phyloP scores from a whole-genome alignment of 2,888 invertebrate genomes.

The Cremastinae sp. region DNA sequence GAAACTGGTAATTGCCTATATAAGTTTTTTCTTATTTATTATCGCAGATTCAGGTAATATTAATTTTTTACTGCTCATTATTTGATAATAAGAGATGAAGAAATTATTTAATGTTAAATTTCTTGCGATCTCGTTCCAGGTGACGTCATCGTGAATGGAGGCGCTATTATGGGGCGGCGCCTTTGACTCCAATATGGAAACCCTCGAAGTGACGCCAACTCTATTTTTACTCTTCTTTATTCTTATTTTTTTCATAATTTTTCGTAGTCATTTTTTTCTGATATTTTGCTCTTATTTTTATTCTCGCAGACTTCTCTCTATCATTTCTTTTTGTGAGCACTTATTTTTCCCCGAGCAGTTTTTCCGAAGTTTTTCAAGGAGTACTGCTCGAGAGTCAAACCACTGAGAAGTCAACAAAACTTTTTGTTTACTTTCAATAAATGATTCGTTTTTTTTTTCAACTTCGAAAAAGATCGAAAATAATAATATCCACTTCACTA shows the following conservation, averaged over 20 bases:
- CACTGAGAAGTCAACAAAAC: not conserved
- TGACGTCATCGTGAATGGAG: conserved; percentile 73
- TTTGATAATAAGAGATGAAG: not conserved
- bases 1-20: too few relatives aligned
- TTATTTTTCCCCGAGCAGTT: conserved; percentile 58
- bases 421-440: conserved; percentile 1
- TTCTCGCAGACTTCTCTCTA: conserved; percentile 58
- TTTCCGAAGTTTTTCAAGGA: conserved; percentile 45
- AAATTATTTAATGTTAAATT: conserved; percentile 16
- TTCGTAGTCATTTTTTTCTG: too few relatives aligned
- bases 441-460: too few relatives aligned
- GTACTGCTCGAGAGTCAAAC: conserved; percentile 39
- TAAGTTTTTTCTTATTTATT: too few relatives aligned
- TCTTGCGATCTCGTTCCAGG: conserved; percentile 54
- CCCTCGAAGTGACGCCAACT: conserved; percentile 64
- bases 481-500: too few relatives aligned
- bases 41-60: too few relatives aligned
- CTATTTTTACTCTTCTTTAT: conserved; percentile 35
- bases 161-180: conserved; percentile 76
- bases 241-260: too few relatives aligned
- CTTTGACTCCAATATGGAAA: conserved; percentile 77
- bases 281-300: too few relatives aligned
- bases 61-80: too few relatives aligned
- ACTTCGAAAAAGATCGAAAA: too few relatives aligned
- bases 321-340: conserved; percentile 58